Conservation (phyloP, 1,140 invertebrate species). For the Trichonephila inaurata region DNA sequence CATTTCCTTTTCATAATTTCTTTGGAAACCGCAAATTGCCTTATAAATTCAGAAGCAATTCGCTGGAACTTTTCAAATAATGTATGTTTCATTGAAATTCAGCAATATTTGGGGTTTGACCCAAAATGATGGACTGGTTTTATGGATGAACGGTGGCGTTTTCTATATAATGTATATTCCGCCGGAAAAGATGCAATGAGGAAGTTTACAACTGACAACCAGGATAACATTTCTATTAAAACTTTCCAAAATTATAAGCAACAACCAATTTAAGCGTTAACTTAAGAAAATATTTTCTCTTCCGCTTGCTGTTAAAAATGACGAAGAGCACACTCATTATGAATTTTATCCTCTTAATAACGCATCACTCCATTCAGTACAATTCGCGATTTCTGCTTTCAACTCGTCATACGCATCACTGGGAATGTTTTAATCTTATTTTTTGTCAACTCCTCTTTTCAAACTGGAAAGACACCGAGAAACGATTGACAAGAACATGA, state of each 20-base stretch:
- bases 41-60: too few relatives aligned
- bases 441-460: not conserved
- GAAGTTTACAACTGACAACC: not conserved
- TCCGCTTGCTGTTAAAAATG: not conserved
- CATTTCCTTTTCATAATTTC: too few relatives aligned
- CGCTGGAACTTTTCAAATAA: too few relatives aligned
- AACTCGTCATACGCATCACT: not conserved
- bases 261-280: not conserved
- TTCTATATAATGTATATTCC: not conserved
- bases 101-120: too few relatives aligned
- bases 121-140: too few relatives aligned
- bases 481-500: not conserved
- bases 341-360: not conserved
- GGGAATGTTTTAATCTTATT: constrained; percentile 27
- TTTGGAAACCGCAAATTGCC: too few relatives aligned
- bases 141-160: too few relatives aligned
- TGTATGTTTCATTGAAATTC: too few relatives aligned
- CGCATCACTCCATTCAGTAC: not conserved
- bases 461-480: not conserved
- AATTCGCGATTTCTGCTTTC: not conserved
- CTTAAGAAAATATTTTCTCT: not conserved
- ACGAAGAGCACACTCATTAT: not conserved
- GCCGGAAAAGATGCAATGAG: too few relatives aligned
- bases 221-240: not conserved
- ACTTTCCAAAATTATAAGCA: not conserved